These are phyloP conservation scores for Mixornis gularis DNA, from an alignment of 2,113 vertebrate species.

Conservation along the genomic window DNA sequence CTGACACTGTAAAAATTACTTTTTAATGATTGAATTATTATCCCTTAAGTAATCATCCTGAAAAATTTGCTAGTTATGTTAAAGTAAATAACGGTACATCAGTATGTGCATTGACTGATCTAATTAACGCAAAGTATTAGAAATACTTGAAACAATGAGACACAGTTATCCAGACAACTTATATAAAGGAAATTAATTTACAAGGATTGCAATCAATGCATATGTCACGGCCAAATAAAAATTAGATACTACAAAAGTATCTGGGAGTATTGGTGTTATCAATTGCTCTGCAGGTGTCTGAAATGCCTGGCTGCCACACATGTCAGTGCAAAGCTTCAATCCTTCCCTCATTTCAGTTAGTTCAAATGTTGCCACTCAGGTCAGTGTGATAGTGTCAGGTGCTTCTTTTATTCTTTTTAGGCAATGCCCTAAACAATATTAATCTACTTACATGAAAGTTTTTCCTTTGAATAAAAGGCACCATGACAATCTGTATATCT, in stretches of 20 bases:
- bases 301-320: not conserved
- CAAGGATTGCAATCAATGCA: not conserved
- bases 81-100: constrained; percentile 1
- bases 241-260: not conserved
- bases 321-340: not conserved
- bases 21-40: constrained; percentile 21
- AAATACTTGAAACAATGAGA: not conserved
- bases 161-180: not conserved
- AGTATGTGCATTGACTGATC: not conserved
- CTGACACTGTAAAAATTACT: not conserved
- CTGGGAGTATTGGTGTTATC: not conserved
- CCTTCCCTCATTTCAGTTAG: not conserved
- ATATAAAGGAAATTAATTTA: not conserved
- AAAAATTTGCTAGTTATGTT: not conserved
- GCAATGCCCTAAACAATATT: not conserved
- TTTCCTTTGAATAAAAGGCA: not conserved
- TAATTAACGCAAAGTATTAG: not conserved
- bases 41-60: not conserved
- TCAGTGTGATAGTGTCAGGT: not conserved
- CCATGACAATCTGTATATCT: not conserved
- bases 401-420: not conserved
- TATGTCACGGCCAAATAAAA: not conserved
- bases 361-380: not conserved
- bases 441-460: not conserved
- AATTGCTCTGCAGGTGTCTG: not conserved